Evolutionary conservation across 2,797 vertebrate species (phyloP), one percentile per base, ranked within the genome.

Genomic region (Otus scops): DNA sequence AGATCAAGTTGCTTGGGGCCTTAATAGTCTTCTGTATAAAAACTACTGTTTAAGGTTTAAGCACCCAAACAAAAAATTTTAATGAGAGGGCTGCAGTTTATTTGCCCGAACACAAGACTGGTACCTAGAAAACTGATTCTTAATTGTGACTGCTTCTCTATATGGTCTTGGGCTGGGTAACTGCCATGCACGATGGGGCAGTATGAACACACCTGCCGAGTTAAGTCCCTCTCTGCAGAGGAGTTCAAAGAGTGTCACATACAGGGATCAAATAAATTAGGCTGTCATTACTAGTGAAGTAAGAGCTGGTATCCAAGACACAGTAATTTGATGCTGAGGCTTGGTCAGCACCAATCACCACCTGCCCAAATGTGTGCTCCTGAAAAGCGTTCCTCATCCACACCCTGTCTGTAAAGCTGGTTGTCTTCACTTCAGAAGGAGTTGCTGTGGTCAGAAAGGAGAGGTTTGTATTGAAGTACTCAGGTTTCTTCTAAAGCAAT

Each of bases 1-100:
- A 38, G 23, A 65, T 83, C 1, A 32, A 51, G 45, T 38, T 83
- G 18, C 34, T 90, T 0, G 0, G 16, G 22, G 12, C 34, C 18
- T 48, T 75, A 60, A 48, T 8, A 41, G 17, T 41, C n/a, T 84
- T 70, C 34, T 78, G 13, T 27, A 39, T n/a, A 70, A 92, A 70
- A 59, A 10, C 13, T 45, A 32, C 57, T 68, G 27, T 36, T 36
- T 48, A 68, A 64, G 30, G 50, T 87, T 75, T 79, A 88, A 71
- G 27, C 30, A 82, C 9, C 11, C 26, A 61, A 78, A 85, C 50
- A 41, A 90, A 80, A 71, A 48, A n/a, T 51, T 45, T n/a, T 60
- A 70, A 50, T 61, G 12, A 30, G 7, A 81, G 21, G 68, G 21
- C n/a, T 56, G 45, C 23, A 77, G 43, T 32, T 70, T n/a, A 61